A percentile compares a stretch with the other conserved stretches of the same genome.
These are phyloP conservation scores for Cosmorhoe ocellata DNA, from an alignment of 2,888 invertebrate species.

Conservation along the genomic window DNA sequence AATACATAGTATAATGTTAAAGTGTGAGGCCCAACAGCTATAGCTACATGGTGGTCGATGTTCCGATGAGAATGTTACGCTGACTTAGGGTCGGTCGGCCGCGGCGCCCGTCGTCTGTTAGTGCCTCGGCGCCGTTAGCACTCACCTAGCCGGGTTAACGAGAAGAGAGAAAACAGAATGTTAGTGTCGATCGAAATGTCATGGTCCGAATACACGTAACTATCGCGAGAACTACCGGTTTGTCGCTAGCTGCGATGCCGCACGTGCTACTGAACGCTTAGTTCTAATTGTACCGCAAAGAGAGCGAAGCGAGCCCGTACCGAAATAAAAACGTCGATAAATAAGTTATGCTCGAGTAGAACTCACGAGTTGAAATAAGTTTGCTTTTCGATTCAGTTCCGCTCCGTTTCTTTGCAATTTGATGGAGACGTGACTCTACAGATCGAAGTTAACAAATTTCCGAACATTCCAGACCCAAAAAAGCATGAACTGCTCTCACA, in stretches of 20 bases:
- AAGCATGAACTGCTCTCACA: not conserved
- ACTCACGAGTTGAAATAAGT: constrained; percentile 1
- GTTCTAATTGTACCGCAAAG: not conserved
- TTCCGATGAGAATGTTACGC: constrained; percentile 79
- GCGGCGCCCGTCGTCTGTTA: constrained; percentile 72
- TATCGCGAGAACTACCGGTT: constrained; percentile 57
- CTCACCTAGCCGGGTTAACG: constrained; percentile 90
- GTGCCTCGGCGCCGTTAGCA: constrained; percentile 86
- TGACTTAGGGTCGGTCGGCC: constrained; percentile 62
- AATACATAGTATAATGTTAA: constrained; percentile 81
- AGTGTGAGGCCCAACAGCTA: constrained; percentile 81
- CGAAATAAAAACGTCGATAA: not conserved
- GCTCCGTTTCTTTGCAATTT: constrained; percentile 5
- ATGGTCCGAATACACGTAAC: constrained; percentile 75
- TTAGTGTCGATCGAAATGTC: constrained; percentile 84
- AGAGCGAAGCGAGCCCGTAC: constrained; percentile 3
- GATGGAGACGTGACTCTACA: constrained; percentile 6
- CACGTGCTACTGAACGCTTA: constrained; percentile 7
- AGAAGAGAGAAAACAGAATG: constrained; percentile 88
- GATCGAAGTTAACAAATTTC: constrained; percentile 1
- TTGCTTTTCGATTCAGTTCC: constrained; percentile 6
- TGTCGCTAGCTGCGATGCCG: constrained; percentile 62
- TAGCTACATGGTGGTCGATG: constrained; percentile 81
- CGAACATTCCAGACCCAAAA: not conserved
- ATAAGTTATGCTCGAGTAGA: not conserved